A percentile compares a stretch with the other conserved stretches of the same genome.
Conservation (phyloP, 1,140 invertebrate species). For the Saccostrea cuccullata region DNA sequence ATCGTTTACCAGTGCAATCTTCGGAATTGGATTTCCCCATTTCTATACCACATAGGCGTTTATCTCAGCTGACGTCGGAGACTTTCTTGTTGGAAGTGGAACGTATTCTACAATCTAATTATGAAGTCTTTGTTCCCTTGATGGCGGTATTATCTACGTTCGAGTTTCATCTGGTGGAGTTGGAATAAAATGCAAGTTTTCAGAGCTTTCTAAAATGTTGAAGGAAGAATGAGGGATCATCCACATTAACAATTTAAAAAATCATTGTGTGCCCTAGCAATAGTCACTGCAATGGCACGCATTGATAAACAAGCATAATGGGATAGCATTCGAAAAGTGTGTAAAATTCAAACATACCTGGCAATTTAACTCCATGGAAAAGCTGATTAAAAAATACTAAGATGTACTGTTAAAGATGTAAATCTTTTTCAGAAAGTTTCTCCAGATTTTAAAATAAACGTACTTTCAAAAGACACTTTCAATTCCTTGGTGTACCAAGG, state of each 20-base stretch:
- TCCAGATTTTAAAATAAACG: slow-evolving; percentile 42
- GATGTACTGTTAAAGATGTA: slow-evolving; percentile 50
- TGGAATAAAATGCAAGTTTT: slow-evolving; percentile 15
- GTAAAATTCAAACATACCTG: slow-evolving; percentile 39
- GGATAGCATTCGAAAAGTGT: slow-evolving; percentile 46
- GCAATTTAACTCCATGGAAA: slow-evolving; percentile 41
- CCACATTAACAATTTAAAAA: slow-evolving; percentile 51
- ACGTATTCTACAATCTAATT: slow-evolving; percentile 52
- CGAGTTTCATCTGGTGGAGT: slow-evolving; percentile 30
- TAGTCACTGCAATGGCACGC: slow-evolving; percentile 54
- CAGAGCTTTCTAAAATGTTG: slow-evolving; percentile 46
- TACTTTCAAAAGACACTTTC: slow-evolving; percentile 55
- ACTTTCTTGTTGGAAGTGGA: slow-evolving; percentile 50
- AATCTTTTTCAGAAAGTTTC: slow-evolving; percentile 44
- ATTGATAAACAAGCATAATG: slow-evolving; percentile 45
- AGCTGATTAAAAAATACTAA: slow-evolving; percentile 32
- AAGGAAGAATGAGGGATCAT: slow-evolving; percentile 52
- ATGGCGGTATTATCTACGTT: slow-evolving; percentile 51
- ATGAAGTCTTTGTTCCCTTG: slow-evolving; percentile 56
- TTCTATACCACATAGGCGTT: slow-evolving; percentile 45
- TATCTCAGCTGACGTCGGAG: slow-evolving; percentile 45
- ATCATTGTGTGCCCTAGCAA: slow-evolving; percentile 52
- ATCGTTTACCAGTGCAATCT: slow-evolving; percentile 51
- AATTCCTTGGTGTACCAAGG: slow-evolving; percentile 55
- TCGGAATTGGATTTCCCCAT: slow-evolving; percentile 54